phyloP scores from a whole-genome alignment of 2,113 vertebrate genomes.

The Trochalopteron elliotii region DNA sequence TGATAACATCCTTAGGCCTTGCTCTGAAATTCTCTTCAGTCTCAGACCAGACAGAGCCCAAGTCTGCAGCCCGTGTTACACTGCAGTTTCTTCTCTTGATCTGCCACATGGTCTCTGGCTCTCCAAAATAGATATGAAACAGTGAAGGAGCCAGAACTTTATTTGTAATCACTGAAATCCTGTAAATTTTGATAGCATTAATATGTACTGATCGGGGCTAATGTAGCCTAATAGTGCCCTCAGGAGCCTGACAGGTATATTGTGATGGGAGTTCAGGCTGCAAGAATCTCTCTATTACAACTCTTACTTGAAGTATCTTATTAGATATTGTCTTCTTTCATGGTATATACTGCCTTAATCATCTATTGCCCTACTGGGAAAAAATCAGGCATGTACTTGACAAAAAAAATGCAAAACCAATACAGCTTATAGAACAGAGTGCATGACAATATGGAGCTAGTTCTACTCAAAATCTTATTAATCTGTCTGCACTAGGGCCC shows the following conservation, averaged over 20 bases:
- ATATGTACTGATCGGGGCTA: not conserved
- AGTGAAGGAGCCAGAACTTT: not conserved
- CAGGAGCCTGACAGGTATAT: not conserved
- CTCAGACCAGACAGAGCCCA: not conserved
- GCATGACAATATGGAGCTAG: not conserved
- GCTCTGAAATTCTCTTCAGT: not conserved
- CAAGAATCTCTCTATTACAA: not conserved
- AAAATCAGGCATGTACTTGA: not conserved
- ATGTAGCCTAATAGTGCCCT: not conserved
- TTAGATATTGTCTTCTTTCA: not conserved
- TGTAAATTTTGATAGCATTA: not conserved
- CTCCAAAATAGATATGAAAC: not conserved
- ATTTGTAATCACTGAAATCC: not conserved
- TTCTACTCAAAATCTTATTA: not conserved
- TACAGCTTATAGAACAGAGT: not conserved
- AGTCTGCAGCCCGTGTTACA: not conserved
- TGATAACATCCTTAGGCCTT: not conserved
- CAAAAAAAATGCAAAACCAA: not conserved
- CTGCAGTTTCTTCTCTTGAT: not conserved
- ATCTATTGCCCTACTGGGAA: not conserved
- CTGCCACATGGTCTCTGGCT: not conserved
- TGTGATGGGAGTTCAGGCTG: not conserved
- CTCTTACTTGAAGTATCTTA: not conserved
- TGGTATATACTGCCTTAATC: not conserved
- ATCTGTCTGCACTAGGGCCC: not conserved